These are phyloP conservation scores for Antheraea mylitta DNA, from an alignment of 1,140 invertebrate genomes.

Conservation along the genomic window DNA sequence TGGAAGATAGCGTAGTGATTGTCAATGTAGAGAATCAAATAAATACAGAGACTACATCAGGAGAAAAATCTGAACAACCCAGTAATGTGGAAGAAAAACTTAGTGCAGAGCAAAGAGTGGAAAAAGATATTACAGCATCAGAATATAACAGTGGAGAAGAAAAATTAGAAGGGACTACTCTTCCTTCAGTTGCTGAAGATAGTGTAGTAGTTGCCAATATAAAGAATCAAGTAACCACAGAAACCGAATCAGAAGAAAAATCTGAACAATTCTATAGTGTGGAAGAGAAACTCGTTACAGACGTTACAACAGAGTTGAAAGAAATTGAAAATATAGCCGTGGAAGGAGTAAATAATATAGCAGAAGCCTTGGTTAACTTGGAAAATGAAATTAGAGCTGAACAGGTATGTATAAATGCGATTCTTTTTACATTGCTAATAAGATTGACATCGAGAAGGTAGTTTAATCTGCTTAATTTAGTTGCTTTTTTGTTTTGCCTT, in stretches of 20 bases:
- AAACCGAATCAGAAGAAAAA: neutral
- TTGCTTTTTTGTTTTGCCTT: too few relatives aligned
- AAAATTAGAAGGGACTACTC: too few relatives aligned
- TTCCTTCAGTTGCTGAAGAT: too few relatives aligned
- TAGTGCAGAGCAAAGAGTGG: too few relatives aligned
- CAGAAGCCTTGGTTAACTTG: constrained; percentile 39
- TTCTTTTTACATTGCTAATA: neutral
- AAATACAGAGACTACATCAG: too few relatives aligned
- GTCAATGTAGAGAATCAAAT: too few relatives aligned
- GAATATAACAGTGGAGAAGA: too few relatives aligned
- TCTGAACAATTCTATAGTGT: neutral
- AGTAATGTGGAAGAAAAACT: too few relatives aligned
- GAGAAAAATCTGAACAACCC: too few relatives aligned
- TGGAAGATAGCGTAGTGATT: too few relatives aligned
- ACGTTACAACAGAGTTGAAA: neutral
- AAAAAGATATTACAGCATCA: too few relatives aligned
- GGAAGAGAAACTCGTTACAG: constrained; percentile 8
- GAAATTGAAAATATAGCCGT: constrained; percentile 16
- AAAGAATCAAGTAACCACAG: neutral
- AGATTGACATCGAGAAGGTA: neutral
- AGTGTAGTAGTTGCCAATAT: neutral
- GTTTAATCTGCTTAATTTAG: too few relatives aligned
- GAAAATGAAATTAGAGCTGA: constrained; percentile 42
- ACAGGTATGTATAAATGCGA: constrained; percentile 30
- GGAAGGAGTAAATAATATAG: constrained; percentile 35